Conservation (phyloP, 1,140 invertebrate species). For the Limonius californicus region DNA sequence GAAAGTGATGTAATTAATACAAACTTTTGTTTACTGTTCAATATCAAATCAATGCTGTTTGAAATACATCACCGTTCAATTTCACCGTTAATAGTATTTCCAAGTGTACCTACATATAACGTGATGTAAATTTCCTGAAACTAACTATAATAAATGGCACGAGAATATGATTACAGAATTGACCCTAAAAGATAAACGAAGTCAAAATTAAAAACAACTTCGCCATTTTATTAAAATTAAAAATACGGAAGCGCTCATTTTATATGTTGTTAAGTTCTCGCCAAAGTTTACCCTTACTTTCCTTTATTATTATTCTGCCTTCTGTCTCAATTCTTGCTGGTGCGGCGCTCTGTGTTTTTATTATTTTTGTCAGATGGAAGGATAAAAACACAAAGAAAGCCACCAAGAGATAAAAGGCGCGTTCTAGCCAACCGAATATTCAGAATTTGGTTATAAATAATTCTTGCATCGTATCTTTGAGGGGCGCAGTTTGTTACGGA, state of each 20-base stretch:
- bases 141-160: not conserved
- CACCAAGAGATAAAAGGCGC: not conserved
- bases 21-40: too few relatives aligned
- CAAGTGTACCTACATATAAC: too few relatives aligned
- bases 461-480: not conserved
- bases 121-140: not conserved
- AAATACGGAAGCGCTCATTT: not conserved
- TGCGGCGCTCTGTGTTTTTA: not conserved
- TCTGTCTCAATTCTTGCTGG: not conserved
- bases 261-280: slow-evolving; percentile 1
- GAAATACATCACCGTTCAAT: too few relatives aligned
- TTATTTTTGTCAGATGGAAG: not conserved
- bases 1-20: too few relatives aligned
- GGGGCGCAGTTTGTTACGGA: not conserved
- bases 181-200: slow-evolving; percentile 3
- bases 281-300: not conserved
- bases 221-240: slow-evolving; percentile 7
- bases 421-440: not conserved
- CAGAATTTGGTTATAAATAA: not conserved
- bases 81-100: too few relatives aligned
- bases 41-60: too few relatives aligned
- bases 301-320: not conserved
- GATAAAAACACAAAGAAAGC: not conserved
- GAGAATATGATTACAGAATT: slow-evolving; percentile 3
- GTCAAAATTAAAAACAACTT: slow-evolving; percentile 4